Percentiles rank a stretch among this genome's conserved stretches.
phyloP scores from a whole-genome alignment of 2,888 invertebrate genomes.

The Cactoblastis cactorum region DNA sequence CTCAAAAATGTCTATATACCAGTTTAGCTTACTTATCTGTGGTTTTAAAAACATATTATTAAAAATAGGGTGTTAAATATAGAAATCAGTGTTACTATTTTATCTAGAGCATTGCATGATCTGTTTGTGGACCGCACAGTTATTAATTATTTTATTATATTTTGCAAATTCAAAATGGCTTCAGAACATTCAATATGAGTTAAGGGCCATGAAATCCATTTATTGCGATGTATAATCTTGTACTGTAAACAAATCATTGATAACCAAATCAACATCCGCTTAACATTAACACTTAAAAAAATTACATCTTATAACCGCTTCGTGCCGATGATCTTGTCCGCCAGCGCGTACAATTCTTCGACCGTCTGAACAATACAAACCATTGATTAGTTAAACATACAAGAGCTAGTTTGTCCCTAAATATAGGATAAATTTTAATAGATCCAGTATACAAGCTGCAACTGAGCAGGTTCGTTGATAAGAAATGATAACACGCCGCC shows the following conservation, averaged over 20 bases:
- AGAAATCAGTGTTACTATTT: too few relatives aligned
- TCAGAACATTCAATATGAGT: not conserved
- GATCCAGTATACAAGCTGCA: not conserved
- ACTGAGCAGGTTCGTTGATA: constrained; percentile 8
- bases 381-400: not conserved
- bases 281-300: constrained; percentile 25
- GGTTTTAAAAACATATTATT: not conserved
- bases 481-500: not conserved
- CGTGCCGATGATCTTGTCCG: constrained; percentile 82
- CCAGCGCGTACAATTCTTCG: constrained; percentile 83
- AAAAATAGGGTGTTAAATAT: too few relatives aligned
- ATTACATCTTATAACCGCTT: constrained; percentile 49
- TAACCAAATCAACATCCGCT: not conserved
- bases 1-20: too few relatives aligned
- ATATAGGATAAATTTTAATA: not conserved
- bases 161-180: too few relatives aligned
- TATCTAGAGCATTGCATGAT: too few relatives aligned
- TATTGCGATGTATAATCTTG: not conserved
- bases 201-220: not conserved
- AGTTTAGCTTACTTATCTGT: not conserved
- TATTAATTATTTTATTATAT: too few relatives aligned
- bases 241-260: not conserved
- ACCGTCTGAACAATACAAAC: constrained; percentile 78
- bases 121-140: too few relatives aligned
- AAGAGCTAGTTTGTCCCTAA: not conserved